Percentiles rank a stretch among this genome's conserved stretches.
These are phyloP conservation scores for Dasyornis broadbenti DNA, from an alignment of 2,113 vertebrate species.

Conservation along the genomic window DNA sequence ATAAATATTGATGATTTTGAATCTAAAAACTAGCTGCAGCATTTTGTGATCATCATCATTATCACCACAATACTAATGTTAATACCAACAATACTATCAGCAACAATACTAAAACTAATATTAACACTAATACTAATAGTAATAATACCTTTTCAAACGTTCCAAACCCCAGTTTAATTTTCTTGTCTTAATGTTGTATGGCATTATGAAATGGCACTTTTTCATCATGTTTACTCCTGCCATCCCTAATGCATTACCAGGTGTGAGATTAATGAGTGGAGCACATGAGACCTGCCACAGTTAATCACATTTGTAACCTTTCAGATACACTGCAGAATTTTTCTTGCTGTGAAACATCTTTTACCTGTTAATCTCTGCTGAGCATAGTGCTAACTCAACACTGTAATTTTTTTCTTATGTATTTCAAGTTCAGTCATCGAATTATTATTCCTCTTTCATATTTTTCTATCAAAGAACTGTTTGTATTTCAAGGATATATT, in stretches of 20 bases:
- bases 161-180: constrained; percentile 6
- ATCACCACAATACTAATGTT: background rate
- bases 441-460: background rate
- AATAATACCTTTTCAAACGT: background rate
- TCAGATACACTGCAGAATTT: constrained; percentile 48
- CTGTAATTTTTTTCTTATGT: background rate
- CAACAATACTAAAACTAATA: background rate
- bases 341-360: constrained; percentile 40
- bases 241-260: constrained; percentile 59
- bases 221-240: constrained; percentile 54
- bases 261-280: constrained; percentile 62
- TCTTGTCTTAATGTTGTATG: constrained; percentile 16
- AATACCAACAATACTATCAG: fast-evolving
- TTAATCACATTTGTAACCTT: constrained; percentile 72
- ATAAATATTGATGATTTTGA: background rate
- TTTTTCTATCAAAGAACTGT: background rate
- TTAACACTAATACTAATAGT: background rate
- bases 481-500: background rate
- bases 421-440: background rate
- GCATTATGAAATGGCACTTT: constrained; percentile 36
- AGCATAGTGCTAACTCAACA: background rate
- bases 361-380: constrained; percentile 49
- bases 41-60: background rate
- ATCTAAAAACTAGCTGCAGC: background rate
- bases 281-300: constrained; percentile 64